phyloP scores from a whole-genome alignment of 2,113 vertebrate genomes.

The Cyphomyrus discorhynchus region DNA sequence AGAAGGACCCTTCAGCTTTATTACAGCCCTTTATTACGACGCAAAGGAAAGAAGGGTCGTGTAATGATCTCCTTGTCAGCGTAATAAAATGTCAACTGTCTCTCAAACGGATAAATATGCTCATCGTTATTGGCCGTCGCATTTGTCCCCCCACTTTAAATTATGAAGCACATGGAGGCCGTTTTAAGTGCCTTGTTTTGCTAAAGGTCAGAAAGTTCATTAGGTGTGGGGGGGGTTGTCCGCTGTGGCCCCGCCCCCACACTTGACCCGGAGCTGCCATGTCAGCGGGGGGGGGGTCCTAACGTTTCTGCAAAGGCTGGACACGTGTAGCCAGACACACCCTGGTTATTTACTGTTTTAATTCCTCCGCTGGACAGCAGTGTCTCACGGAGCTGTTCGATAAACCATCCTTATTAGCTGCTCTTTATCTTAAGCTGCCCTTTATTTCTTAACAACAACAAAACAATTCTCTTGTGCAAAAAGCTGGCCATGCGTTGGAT shows the following conservation, averaged over 20 bases:
- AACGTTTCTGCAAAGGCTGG: not conserved
- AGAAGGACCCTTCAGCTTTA: slow-evolving; percentile 40
- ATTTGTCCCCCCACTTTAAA: slow-evolving; percentile 62
- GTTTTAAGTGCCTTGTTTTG: slow-evolving; percentile 61
- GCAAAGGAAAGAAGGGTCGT: slow-evolving; percentile 43
- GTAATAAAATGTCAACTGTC: slow-evolving; percentile 58
- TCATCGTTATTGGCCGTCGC: slow-evolving; percentile 53
- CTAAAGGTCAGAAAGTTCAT: slow-evolving; percentile 74
- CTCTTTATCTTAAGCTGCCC: not conserved
- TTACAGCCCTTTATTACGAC: slow-evolving; percentile 62
- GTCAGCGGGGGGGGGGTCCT: not conserved
- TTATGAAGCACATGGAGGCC: slow-evolving; percentile 75
- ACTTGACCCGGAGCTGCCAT: not conserved
- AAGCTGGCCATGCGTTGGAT: not conserved
- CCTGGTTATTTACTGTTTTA: not conserved
- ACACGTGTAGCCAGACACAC: not conserved
- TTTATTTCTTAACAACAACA: not conserved
- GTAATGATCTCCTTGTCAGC: slow-evolving; percentile 57
- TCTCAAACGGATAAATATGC: slow-evolving; percentile 61
- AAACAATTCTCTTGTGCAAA: not conserved
- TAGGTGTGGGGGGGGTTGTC: slow-evolving; percentile 60
- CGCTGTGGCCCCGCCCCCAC: slow-evolving; percentile 46
- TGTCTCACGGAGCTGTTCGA: not conserved
- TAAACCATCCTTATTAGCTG: not conserved
- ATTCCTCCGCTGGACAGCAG: not conserved